A percentile compares a stretch with the other conserved stretches of the same genome.
phyloP scores from a whole-genome alignment of 1,140 invertebrate species.

The Idris sp. region DNA sequence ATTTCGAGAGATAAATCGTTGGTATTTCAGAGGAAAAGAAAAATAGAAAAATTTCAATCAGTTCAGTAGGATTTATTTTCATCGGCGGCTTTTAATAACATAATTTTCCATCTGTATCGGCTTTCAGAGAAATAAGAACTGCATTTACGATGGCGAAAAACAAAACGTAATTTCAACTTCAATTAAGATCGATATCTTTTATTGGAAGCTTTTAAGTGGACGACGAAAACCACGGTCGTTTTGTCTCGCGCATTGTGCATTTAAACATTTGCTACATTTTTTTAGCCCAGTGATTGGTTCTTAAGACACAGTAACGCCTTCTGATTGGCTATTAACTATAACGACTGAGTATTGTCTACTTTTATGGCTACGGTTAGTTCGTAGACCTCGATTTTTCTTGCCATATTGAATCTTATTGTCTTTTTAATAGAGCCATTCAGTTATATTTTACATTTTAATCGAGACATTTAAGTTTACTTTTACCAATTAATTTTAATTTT shows the following conservation, averaged over 20 bases:
- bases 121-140: too few relatives aligned
- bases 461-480: background rate
- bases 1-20: too few relatives aligned
- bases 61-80: too few relatives aligned
- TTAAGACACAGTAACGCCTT: slow-evolving; percentile 12
- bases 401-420: slow-evolving; percentile 21
- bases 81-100: too few relatives aligned
- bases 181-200: slow-evolving; percentile 33
- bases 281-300: slow-evolving; percentile 30
- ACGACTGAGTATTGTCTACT: slow-evolving; percentile 25
- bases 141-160: slow-evolving; percentile 7
- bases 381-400: slow-evolving; percentile 16
- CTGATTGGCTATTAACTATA: slow-evolving; percentile 41
- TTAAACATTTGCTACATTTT: slow-evolving; percentile 39
- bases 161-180: slow-evolving; percentile 20
- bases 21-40: too few relatives aligned
- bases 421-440: background rate
- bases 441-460: slow-evolving; percentile 7
- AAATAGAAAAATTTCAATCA: too few relatives aligned
- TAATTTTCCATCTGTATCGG: too few relatives aligned
- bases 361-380: background rate
- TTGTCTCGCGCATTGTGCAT: slow-evolving; percentile 5
- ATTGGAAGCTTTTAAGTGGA: slow-evolving; percentile 13
- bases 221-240: slow-evolving; percentile 17
- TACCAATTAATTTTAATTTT: too few relatives aligned